Evolutionary conservation across 2,888 invertebrate species (phyloP).

Genomic region (Dicyrtoma fusca): DNA sequence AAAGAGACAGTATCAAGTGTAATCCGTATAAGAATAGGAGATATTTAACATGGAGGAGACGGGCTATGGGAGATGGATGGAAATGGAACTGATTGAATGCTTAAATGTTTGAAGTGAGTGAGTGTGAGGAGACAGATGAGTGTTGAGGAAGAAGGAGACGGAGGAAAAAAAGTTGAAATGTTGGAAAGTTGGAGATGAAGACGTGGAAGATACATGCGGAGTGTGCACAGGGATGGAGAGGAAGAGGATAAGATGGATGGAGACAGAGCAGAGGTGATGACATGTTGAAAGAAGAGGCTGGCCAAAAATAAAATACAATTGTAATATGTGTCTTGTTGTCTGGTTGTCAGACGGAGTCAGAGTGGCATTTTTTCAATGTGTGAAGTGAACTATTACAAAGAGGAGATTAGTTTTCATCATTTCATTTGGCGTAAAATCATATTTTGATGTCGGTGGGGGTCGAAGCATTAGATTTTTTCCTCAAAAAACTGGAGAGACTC

Average conservation of each 20-base stretch:
- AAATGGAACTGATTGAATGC: too few species aligned
- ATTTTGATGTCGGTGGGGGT: slow-evolving; percentile 54
- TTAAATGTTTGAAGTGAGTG: too few species aligned
- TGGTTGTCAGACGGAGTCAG: neutral
- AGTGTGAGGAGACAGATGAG: neutral
- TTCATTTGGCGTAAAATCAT: slow-evolving; percentile 55
- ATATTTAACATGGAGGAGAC: too few species aligned
- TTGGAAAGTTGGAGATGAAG: neutral
- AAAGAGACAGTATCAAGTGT: too few species aligned
- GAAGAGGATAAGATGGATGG: slow-evolving; percentile 39
- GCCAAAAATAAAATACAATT: slow-evolving; percentile 37
- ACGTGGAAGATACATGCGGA: slow-evolving; percentile 31
- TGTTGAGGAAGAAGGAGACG: neutral
- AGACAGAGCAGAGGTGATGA: slow-evolving; percentile 51
- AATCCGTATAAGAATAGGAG: too few species aligned
- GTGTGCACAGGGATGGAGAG: too few species aligned
- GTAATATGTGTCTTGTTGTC: slow-evolving; percentile 19
- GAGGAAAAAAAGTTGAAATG: neutral
- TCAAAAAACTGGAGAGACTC: slow-evolving; percentile 53
- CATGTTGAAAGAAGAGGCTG: slow-evolving; percentile 52
- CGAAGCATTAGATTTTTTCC: slow-evolving; percentile 27
- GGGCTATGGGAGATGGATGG: too few species aligned
- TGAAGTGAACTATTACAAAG: slow-evolving; percentile 38
- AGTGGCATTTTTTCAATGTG: slow-evolving; percentile 1
- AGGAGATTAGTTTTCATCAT: slow-evolving; percentile 56